A percentile compares a stretch with the other conserved stretches of the same genome.
Conservation (phyloP, 2,888 invertebrate genomes). For the Parthenolecanium corni region DNA sequence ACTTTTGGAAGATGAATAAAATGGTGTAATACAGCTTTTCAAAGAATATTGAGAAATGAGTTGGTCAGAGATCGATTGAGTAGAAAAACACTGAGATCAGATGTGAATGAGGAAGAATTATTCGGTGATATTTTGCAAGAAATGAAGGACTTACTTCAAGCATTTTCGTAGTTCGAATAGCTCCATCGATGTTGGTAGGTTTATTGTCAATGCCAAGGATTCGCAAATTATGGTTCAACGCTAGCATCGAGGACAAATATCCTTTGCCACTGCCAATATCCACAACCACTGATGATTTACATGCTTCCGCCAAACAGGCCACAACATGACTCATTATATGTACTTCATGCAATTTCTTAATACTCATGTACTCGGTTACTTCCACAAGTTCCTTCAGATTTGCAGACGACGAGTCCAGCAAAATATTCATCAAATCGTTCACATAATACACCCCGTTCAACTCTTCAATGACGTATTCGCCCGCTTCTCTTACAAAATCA, state of each 20-base stretch:
- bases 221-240: slow-evolving; percentile 55
- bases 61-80: too few species aligned
- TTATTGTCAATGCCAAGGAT: slow-evolving; percentile 76
- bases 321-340: slow-evolving; percentile 52
- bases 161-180: slow-evolving; percentile 43
- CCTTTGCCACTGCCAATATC: slow-evolving; percentile 88
- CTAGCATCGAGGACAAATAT: slow-evolving; percentile 63
- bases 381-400: slow-evolving; percentile 15
- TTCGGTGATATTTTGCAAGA: neutral
- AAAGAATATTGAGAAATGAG: too few species aligned
- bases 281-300: slow-evolving; percentile 46
- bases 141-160: slow-evolving; percentile 35
- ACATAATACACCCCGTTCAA: too few species aligned
- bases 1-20: too few species aligned
- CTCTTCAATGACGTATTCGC: neutral
- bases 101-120: neutral
- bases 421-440: slow-evolving; percentile 6
- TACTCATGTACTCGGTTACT: slow-evolving; percentile 48
- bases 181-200: slow-evolving; percentile 52
- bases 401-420: slow-evolving; percentile 18
- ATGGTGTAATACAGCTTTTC: too few species aligned
- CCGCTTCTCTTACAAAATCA: neutral
- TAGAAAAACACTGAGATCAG: neutral
- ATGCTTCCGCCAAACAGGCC: slow-evolving; percentile 42
- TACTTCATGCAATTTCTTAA: slow-evolving; percentile 72